Percentiles rank a stretch among this genome's conserved stretches.
phyloP scores from a whole-genome alignment of 2,888 invertebrate species.

The Brachylomia viminalis region DNA sequence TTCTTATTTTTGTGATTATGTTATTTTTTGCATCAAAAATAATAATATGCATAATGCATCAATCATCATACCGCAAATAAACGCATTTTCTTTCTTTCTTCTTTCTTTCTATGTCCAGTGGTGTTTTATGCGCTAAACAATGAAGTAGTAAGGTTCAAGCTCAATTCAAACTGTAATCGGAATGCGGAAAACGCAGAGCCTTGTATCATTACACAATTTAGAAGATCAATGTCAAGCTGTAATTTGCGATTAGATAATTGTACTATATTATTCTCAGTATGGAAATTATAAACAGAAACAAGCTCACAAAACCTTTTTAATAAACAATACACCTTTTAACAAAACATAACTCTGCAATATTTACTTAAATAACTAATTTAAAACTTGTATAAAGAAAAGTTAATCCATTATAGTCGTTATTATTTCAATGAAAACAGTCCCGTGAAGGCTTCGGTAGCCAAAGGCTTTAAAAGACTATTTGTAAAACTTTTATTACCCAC shows the following conservation, averaged over 20 bases:
- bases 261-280: neutral
- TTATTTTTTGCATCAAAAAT: too few species aligned
- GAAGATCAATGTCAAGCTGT: neutral
- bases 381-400: conserved; percentile 45
- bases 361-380: conserved; percentile 39
- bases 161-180: neutral
- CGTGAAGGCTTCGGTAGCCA: conserved; percentile 4
- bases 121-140: neutral
- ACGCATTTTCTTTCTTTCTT: too few species aligned
- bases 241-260: neutral
- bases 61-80: too few species aligned
- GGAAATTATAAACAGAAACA: neutral
- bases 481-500: conserved; percentile 42
- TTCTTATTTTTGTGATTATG: too few species aligned
- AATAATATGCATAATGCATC: too few species aligned
- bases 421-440: conserved; percentile 46
- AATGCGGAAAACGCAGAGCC: neutral
- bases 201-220: neutral
- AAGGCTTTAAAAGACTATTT: conserved; percentile 26
- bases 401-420: conserved; percentile 39
- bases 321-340: conserved; percentile 13
- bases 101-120: too few species aligned
- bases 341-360: conserved; percentile 6
- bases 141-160: neutral
- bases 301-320: neutral